Percentiles rank a stretch among this genome's conserved stretches.
phyloP scores from a whole-genome alignment of 2,888 invertebrate species.

The Alviniconcha strummeri region DNA sequence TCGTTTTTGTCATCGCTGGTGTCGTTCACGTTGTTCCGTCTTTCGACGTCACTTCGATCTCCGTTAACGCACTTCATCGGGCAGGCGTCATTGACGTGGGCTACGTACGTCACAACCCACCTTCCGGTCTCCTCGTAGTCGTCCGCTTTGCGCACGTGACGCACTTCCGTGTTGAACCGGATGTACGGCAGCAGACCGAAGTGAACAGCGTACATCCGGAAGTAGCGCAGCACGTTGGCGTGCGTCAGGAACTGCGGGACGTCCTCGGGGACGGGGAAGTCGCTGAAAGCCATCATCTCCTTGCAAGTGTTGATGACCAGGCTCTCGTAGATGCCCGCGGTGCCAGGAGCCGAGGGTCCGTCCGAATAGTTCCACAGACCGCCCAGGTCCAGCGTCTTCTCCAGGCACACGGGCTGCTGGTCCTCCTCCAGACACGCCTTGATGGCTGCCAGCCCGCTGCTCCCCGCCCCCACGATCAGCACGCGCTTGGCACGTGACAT shows the following conservation, averaged over 20 bases:
- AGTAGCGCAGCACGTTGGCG: constrained; percentile 69
- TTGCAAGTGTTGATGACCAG: constrained; percentile 71
- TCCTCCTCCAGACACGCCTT: constrained; percentile 54
- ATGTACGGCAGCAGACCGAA: constrained; percentile 64
- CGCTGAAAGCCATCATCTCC: constrained; percentile 72
- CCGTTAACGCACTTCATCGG: constrained; percentile 18
- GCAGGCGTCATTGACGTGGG: constrained; percentile 13
- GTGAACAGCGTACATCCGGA: constrained; percentile 64
- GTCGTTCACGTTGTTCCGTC: constrained; percentile 19
- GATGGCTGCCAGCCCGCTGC: constrained; percentile 52
- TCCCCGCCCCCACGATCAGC: constrained; percentile 50
- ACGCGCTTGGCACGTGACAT: constrained; percentile 30
- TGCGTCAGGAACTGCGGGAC: constrained; percentile 75
- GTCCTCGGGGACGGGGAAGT: constrained; percentile 74
- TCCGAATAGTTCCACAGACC: constrained; percentile 69
- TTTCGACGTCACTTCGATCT: neutral
- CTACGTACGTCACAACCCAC: constrained; percentile 61
- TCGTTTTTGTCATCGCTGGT: too few relatives aligned
- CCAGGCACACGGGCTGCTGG: constrained; percentile 53
- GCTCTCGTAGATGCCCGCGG: constrained; percentile 65
- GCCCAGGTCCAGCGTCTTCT: constrained; percentile 54
- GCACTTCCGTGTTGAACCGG: constrained; percentile 58
- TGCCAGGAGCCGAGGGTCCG: constrained; percentile 43
- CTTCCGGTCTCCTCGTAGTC: constrained; percentile 68
- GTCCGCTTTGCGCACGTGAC: constrained; percentile 49